Evolutionary conservation across 2,888 invertebrate genomes (phyloP).

Genomic region (Phaonia tiefii): DNA sequence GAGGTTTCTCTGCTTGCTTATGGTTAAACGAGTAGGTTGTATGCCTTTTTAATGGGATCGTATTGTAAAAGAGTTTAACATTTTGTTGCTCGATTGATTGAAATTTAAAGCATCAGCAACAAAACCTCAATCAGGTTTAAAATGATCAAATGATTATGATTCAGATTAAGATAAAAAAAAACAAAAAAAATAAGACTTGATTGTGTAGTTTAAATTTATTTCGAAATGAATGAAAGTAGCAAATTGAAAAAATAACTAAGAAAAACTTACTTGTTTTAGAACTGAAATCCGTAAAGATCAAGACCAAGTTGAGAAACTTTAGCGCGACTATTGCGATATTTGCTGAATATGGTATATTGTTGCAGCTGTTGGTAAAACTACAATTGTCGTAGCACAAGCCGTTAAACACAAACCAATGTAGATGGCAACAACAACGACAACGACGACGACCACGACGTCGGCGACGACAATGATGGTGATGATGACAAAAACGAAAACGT

Average conservation of each 20-base stretch:
- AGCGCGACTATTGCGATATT: background rate
- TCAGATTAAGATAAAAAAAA: background rate
- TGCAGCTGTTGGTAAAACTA: background rate
- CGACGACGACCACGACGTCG: conserved; percentile 8
- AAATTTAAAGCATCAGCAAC: background rate
- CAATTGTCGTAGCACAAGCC: background rate
- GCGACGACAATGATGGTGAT: too few relatives aligned
- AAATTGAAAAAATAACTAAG: conserved; percentile 3
- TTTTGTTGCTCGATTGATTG: conserved; percentile 21
- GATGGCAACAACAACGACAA: background rate
- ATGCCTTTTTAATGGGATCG: conserved; percentile 22
- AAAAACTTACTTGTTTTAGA: conserved; percentile 16
- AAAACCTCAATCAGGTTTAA: conserved; percentile 10
- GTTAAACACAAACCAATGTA: too few relatives aligned
- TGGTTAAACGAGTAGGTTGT: conserved; percentile 56
- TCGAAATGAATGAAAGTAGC: too few relatives aligned
- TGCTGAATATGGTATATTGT: background rate
- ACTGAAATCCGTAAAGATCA: conserved; percentile 18
- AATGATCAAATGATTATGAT: conserved; percentile 12
- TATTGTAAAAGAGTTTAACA: conserved; percentile 5
- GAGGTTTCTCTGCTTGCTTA: background rate
- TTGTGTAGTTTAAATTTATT: background rate
- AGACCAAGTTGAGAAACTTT: background rate
- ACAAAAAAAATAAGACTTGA: background rate
- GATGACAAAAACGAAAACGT: conserved; percentile 7